These are phyloP conservation scores for Protodeltote pygarga DNA, from an alignment of 2,888 invertebrate genomes.

Conservation along the genomic window DNA sequence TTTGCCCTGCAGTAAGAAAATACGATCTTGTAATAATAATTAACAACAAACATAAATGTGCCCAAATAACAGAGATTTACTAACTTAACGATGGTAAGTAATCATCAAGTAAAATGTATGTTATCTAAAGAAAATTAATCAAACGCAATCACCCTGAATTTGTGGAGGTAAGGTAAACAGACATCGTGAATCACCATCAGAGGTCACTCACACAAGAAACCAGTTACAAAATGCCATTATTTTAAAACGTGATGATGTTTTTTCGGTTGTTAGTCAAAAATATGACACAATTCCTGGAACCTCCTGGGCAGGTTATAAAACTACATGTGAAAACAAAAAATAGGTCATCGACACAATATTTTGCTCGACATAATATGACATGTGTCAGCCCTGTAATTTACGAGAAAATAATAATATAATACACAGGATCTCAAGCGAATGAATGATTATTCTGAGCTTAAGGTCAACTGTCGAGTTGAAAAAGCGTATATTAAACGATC, in stretches of 20 bases:
- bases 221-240: slow-evolving; percentile 68
- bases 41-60: slow-evolving; percentile 40
- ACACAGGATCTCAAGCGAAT: slow-evolving; percentile 11
- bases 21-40: too few relatives aligned
- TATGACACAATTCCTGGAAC: slow-evolving; percentile 61
- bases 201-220: slow-evolving; percentile 75
- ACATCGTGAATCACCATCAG: slow-evolving; percentile 64
- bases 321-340: slow-evolving; percentile 34
- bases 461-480: slow-evolving; percentile 23
- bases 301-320: slow-evolving; percentile 32
- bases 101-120: slow-evolving; percentile 23
- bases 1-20: too few relatives aligned
- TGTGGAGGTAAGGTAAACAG: slow-evolving; percentile 64
- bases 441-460: slow-evolving; percentile 29
- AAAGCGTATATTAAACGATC: slow-evolving; percentile 31
- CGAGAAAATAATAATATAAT: slow-evolving; percentile 3
- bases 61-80: slow-evolving; percentile 23
- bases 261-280: slow-evolving; percentile 56
- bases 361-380: slow-evolving; percentile 27
- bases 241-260: slow-evolving; percentile 57
- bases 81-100: slow-evolving; percentile 34
- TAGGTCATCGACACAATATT: slow-evolving; percentile 27
- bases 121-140: slow-evolving; percentile 56
- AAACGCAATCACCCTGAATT: slow-evolving; percentile 44
- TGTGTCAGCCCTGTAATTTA: slow-evolving; percentile 19